Evolutionary conservation across 2,888 invertebrate genomes (phyloP).

Genomic region (Scrobipalpa atriplicella): DNA sequence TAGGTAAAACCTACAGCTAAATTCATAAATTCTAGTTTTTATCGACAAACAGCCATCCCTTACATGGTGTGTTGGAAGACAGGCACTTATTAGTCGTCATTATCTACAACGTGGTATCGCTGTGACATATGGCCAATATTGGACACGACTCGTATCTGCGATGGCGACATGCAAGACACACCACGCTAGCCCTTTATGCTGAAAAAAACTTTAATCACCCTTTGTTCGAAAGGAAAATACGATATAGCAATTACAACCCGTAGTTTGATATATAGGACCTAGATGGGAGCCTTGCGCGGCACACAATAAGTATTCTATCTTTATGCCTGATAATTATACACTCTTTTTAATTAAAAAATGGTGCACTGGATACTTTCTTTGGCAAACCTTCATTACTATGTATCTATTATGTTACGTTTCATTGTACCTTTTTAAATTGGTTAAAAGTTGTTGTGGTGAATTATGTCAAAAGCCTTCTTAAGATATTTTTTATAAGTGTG

Average conservation of each 20-base stretch:
- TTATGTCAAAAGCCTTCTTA: too few relatives aligned
- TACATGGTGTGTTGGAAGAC: conserved; percentile 68
- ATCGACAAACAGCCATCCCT: conserved; percentile 46
- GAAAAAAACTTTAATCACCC: conserved; percentile 69
- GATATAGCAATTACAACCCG: neutral
- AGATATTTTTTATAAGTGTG: too few relatives aligned
- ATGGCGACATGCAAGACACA: conserved; percentile 60
- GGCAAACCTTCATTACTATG: too few relatives aligned
- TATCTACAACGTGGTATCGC: conserved; percentile 73
- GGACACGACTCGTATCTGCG: conserved; percentile 62
- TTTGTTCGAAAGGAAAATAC: conserved; percentile 45
- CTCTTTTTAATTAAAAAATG: too few relatives aligned
- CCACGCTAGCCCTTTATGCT: conserved; percentile 62
- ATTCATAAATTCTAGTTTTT: neutral
- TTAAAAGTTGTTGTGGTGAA: too few relatives aligned
- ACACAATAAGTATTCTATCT: neutral
- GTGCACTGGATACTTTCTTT: neutral
- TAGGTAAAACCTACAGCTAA: too few relatives aligned
- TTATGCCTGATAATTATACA: neutral
- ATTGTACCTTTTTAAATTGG: too few relatives aligned
- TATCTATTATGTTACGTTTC: too few relatives aligned
- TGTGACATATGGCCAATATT: conserved; percentile 80
- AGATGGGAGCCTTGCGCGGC: neutral
- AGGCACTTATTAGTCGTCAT: conserved; percentile 80
- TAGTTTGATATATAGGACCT: conserved; percentile 6